These are phyloP conservation scores for Clistopyga incitator DNA, from an alignment of 2,888 invertebrate genomes.

Conservation along the genomic window DNA sequence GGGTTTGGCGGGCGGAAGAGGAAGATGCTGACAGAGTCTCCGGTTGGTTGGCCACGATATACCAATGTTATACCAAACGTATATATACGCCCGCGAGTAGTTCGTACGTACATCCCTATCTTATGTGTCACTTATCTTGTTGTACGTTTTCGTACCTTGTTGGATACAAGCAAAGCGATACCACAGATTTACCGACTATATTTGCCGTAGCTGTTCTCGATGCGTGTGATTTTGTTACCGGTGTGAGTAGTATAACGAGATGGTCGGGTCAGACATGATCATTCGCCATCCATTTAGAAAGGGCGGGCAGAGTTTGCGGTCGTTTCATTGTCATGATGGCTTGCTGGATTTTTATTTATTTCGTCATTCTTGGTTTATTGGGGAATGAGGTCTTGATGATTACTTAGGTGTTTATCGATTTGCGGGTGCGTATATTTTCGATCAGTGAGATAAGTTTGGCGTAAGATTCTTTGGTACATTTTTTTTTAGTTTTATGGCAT, in stretches of 20 bases:
- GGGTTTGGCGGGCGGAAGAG: constrained; percentile 35
- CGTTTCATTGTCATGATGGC: not conserved
- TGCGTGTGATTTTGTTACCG: constrained; percentile 41
- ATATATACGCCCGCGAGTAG: constrained; percentile 5
- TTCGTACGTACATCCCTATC: constrained; percentile 2
- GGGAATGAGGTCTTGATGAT: too few relatives aligned
- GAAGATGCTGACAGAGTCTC: constrained; percentile 46
- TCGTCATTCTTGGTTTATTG: too few relatives aligned
- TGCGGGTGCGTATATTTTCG: too few relatives aligned
- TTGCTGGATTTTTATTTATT: not conserved
- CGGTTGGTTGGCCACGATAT: constrained; percentile 58
- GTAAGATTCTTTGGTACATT: too few relatives aligned
- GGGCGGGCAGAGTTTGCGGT: too few relatives aligned
- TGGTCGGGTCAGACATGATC: not conserved
- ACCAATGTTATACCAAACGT: constrained; percentile 29
- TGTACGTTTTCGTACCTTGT: constrained; percentile 2
- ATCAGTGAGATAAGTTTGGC: too few relatives aligned
- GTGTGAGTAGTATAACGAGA: too few relatives aligned
- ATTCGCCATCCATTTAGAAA: not conserved
- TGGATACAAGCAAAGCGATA: constrained; percentile 5
- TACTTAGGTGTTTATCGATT: too few relatives aligned
- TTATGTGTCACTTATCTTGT: constrained; percentile 23
- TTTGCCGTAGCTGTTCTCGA: constrained; percentile 26
- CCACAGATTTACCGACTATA: constrained; percentile 7
- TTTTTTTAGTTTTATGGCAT: too few relatives aligned